phyloP scores from a whole-genome alignment of 2,888 invertebrate genomes.

The Geotrupes spiniger region DNA sequence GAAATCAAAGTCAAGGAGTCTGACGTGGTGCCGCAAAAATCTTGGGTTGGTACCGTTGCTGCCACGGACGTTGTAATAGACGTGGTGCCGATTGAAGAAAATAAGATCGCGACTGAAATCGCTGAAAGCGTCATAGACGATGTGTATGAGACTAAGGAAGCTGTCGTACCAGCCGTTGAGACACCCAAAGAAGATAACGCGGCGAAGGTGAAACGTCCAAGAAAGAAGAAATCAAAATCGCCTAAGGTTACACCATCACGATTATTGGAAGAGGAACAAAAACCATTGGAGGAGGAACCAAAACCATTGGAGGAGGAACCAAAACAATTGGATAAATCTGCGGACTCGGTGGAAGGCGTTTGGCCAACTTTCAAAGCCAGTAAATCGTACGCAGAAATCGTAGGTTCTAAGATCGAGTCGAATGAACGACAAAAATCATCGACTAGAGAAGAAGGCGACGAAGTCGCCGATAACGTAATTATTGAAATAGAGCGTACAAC shows the following conservation, averaged over 20 bases:
- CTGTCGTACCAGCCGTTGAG: slow-evolving; percentile 5
- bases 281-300: background rate
- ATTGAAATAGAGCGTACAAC: too few species aligned
- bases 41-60: too few species aligned
- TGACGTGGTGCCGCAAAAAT: too few species aligned
- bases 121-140: slow-evolving; percentile 19
- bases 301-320: slow-evolving; percentile 9
- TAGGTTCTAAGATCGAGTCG: slow-evolving; percentile 35
- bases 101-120: slow-evolving; percentile 18
- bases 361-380: slow-evolving; percentile 55
- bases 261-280: slow-evolving; percentile 7
- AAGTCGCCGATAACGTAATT: too few species aligned
- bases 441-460: slow-evolving; percentile 13
- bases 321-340: background rate
- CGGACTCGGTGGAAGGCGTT: slow-evolving; percentile 44
- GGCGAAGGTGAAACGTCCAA: slow-evolving; percentile 24
- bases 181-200: slow-evolving; percentile 18
- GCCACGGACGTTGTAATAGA: too few species aligned
- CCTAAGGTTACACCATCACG: slow-evolving; percentile 27
- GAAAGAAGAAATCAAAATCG: slow-evolving; percentile 31
- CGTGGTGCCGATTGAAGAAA: too few species aligned
- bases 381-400: slow-evolving; percentile 70
- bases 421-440: slow-evolving; percentile 13
- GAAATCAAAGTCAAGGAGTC: too few species aligned
- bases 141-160: slow-evolving; percentile 11